Conservation (phyloP, 2,113 vertebrate species). For the Poecile atricapillus region DNA sequence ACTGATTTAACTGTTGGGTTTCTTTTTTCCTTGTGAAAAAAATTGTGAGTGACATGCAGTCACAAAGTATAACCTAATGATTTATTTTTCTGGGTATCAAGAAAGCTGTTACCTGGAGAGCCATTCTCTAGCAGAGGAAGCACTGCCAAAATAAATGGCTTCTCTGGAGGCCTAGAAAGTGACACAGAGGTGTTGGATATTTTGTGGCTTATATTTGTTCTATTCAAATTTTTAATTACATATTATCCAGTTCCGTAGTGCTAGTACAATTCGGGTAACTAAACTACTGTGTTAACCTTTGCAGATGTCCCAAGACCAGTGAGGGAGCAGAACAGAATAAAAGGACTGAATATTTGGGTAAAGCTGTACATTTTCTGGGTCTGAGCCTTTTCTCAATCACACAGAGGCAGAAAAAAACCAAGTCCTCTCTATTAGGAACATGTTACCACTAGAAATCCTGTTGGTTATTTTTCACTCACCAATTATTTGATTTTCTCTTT, state of each 20-base stretch:
- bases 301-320: not conserved
- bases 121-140: not conserved
- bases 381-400: not conserved
- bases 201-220: not conserved
- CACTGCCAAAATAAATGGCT: not conserved
- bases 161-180: not conserved
- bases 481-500: not conserved
- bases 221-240: not conserved
- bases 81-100: not conserved
- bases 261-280: not conserved
- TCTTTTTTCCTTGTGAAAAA: not conserved
- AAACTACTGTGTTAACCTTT: not conserved
- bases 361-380: not conserved
- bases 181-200: not conserved
- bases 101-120: not conserved
- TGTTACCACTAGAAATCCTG: not conserved
- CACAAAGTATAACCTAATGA: not conserved
- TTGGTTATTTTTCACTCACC: not conserved
- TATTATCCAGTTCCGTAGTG: not conserved
- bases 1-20: not conserved
- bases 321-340: not conserved
- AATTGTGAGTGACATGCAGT: not conserved
- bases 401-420: accelerated
- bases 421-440: not conserved
- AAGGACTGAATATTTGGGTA: not conserved